Evolutionary conservation across 2,888 invertebrate genomes (phyloP).

Genomic region (Spilarctia lutea): DNA sequence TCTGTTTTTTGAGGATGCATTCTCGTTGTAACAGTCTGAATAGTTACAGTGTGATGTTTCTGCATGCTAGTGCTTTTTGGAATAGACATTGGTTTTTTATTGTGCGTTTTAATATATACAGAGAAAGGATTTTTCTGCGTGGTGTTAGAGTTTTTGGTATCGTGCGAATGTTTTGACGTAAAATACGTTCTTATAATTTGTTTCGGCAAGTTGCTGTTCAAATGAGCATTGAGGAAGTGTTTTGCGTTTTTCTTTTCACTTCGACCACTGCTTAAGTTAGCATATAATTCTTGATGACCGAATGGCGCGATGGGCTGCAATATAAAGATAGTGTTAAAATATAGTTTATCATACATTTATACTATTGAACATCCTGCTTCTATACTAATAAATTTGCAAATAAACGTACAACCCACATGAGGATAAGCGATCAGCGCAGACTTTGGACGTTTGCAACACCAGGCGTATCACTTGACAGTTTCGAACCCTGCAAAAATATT

Average conservation of each 20-base stretch:
- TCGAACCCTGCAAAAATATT: slow-evolving; percentile 8
- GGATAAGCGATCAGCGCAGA: slow-evolving; percentile 10
- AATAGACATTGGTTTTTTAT: neutral
- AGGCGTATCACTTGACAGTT: neutral
- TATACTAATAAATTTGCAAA: slow-evolving; percentile 10
- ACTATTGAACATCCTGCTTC: neutral
- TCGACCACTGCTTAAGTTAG: neutral
- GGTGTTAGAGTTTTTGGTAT: neutral
- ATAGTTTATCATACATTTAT: neutral
- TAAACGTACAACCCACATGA: slow-evolving; percentile 15
- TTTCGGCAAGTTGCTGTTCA: neutral
- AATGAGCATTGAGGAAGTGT: neutral
- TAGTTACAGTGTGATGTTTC: neutral
- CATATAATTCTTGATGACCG: neutral
- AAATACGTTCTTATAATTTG: neutral
- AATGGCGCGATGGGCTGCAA: neutral
- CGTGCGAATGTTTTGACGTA: neutral
- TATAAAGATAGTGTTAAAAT: neutral
- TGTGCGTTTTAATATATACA: neutral
- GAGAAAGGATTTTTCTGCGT: neutral
- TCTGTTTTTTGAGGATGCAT: neutral
- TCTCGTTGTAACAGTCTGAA: neutral
- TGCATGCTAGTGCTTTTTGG: neutral
- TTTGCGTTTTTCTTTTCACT: slow-evolving; percentile 13
- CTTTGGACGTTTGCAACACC: slow-evolving; percentile 12